Evolutionary conservation across 2,113 vertebrate genomes (phyloP).

Genomic region (Hippocampus barbouri): DNA sequence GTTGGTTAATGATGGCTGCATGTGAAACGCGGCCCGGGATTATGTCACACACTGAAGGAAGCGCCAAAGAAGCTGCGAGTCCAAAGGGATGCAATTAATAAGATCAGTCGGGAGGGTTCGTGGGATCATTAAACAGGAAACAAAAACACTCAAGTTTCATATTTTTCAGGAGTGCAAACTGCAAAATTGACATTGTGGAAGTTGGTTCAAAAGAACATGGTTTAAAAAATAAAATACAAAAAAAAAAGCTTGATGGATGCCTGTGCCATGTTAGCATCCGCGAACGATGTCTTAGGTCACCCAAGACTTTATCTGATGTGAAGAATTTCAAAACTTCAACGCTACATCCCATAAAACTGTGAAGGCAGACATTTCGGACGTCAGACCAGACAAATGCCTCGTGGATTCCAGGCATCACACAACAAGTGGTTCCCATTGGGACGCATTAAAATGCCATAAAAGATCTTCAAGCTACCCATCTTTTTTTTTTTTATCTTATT

Average conservation of each 20-base stretch:
- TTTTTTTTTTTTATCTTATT: too few relatives aligned
- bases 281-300: too few relatives aligned
- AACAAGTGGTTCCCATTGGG: too few relatives aligned
- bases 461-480: too few relatives aligned
- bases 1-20: slow-evolving; percentile 26
- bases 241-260: slow-evolving; percentile 7
- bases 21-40: slow-evolving; percentile 28
- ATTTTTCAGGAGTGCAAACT: slow-evolving; percentile 16
- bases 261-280: not conserved
- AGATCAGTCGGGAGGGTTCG: slow-evolving; percentile 34
- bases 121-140: slow-evolving; percentile 52
- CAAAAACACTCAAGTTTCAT: slow-evolving; percentile 16
- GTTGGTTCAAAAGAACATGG: slow-evolving; percentile 6
- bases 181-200: slow-evolving; percentile 4
- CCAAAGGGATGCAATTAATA: slow-evolving; percentile 65
- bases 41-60: slow-evolving; percentile 37
- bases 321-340: not conserved
- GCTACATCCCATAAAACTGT: not conserved
- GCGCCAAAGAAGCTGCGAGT: slow-evolving; percentile 26
- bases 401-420: too few relatives aligned
- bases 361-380: too few relatives aligned
- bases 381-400: too few relatives aligned
- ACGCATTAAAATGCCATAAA: too few relatives aligned
- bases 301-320: not conserved
- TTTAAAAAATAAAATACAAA: slow-evolving; percentile 36